Percentiles rank a stretch among this genome's conserved stretches.
These are phyloP conservation scores for Poeciliopsis turneri DNA, from an alignment of 2,797 vertebrate species.

Conservation along the genomic window DNA sequence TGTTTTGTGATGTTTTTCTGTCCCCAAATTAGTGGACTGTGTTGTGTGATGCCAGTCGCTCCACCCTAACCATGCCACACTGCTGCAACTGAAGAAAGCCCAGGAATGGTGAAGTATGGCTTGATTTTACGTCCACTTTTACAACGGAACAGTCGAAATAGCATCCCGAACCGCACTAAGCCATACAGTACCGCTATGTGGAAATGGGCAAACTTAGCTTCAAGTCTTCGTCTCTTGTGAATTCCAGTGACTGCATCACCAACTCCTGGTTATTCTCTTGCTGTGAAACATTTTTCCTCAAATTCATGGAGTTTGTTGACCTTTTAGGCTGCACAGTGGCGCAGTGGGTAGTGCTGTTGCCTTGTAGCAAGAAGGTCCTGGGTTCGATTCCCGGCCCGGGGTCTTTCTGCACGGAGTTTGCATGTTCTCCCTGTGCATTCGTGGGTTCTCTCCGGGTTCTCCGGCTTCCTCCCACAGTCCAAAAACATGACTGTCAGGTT, in stretches of 20 bases:
- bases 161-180: not conserved
- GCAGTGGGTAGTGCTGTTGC: too few relatives aligned
- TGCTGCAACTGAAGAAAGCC: not conserved
- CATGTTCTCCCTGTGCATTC: too few relatives aligned
- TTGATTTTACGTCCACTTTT: not conserved
- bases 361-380: too few relatives aligned
- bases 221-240: conserved; percentile 37
- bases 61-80: not conserved
- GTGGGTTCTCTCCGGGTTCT: too few relatives aligned
- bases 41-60: not conserved
- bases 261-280: conserved; percentile 27
- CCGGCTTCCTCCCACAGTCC: too few relatives aligned
- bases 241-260: conserved; percentile 30
- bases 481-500: too few relatives aligned
- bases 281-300: conserved; percentile 33
- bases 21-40: not conserved
- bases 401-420: too few relatives aligned
- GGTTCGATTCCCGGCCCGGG: too few relatives aligned
- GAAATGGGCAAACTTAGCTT: conserved; percentile 6
- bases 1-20: not conserved
- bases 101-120: not conserved
- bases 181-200: not conserved
- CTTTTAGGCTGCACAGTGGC: too few relatives aligned
- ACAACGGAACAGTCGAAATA: not conserved
- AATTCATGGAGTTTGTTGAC: conserved; percentile 10